Conservation (phyloP, 2,113 vertebrate genomes). For the Atractosteus spatula region DNA sequence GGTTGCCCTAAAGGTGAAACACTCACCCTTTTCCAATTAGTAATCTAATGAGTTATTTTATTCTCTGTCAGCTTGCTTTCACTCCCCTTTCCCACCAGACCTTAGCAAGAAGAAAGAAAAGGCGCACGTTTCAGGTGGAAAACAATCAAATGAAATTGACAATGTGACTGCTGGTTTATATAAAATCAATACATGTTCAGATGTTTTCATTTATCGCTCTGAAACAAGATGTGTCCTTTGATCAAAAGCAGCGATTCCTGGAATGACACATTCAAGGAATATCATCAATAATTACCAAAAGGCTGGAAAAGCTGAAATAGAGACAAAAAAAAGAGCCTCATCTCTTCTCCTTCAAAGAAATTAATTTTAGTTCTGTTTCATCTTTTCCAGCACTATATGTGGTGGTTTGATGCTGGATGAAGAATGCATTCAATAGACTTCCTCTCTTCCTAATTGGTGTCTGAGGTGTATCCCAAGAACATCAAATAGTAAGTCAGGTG, state of each 20-base stretch:
- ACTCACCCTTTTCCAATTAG: conserved; percentile 38
- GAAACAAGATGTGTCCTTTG: conserved; percentile 39
- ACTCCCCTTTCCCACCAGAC: conserved; percentile 13
- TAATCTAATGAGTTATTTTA: conserved; percentile 42
- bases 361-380: no score
- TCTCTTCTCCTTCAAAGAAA: neutral
- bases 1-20: conserved; percentile 33
- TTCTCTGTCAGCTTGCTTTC: conserved; percentile 30
- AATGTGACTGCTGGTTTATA: conserved; percentile 30
- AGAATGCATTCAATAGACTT: no score
- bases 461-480: no score
- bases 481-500: no score
- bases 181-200: conserved; percentile 57
- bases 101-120: conserved; percentile 29
- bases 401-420: no score
- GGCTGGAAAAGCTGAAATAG: conserved; percentile 35
- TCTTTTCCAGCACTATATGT: no score
- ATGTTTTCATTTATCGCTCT: conserved; percentile 64
- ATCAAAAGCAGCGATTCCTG: conserved; percentile 28
- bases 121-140: conserved; percentile 41
- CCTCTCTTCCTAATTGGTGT: no score
- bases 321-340: neutral
- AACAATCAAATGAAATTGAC: conserved; percentile 47
- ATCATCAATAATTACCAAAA: conserved; percentile 44
- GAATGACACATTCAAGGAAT: conserved; percentile 21